Base-by-base conservation (phyloP, 2,797 vertebrate species). In the Tachyglossus aculeatus region DNA sequence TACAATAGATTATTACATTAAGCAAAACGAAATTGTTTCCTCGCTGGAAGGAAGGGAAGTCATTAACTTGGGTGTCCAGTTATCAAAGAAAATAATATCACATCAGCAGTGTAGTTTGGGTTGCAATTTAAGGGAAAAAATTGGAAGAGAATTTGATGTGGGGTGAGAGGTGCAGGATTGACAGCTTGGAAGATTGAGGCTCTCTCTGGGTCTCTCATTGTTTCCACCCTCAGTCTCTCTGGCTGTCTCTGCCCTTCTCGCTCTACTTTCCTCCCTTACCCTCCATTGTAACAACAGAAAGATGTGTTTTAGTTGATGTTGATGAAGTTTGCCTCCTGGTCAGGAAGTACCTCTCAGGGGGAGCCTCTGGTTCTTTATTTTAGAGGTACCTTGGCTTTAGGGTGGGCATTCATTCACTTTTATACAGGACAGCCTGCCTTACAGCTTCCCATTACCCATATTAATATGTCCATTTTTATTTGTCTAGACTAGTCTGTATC, bases 41-140 rank as follows among this genome's bases (percentile, higher is more conserved):
- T 18, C 0, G 6, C 57, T 67, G 51, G 74, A 54, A 70, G 18
- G 80, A 82, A 45, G 44, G 62, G 55, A 80, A 32, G 5, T 64
- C 71, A 66, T 76, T 71, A 83, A 79, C 67, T 34, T 0, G 0
- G 27, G 34, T 1, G 9, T 50, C 80, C 78, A 64, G 77, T 82
- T 84, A 74, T 78, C 77, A 55, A 45, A 13, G 52, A 24, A 9
- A 67, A 54, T 71, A 74, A 53, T 77, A 68, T 77, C 76, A 64
- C 65, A 77, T 80, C 71, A 40, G 47, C 78, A 41, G 76, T 57
- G 32, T 72, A 64, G 74, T 81, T 77, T 52, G 74, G 78, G 67
- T 55, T 67, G 83, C 71, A 76, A 80, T 76, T 78, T 74, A 80
- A 83, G 63, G 58, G 32, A 66, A 45, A 76, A 81, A 87, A 64